A percentile compares a stretch with the other conserved stretches of the same genome.
phyloP scores from a whole-genome alignment of 2,797 vertebrate species.

The Epinephelus malabaricus region DNA sequence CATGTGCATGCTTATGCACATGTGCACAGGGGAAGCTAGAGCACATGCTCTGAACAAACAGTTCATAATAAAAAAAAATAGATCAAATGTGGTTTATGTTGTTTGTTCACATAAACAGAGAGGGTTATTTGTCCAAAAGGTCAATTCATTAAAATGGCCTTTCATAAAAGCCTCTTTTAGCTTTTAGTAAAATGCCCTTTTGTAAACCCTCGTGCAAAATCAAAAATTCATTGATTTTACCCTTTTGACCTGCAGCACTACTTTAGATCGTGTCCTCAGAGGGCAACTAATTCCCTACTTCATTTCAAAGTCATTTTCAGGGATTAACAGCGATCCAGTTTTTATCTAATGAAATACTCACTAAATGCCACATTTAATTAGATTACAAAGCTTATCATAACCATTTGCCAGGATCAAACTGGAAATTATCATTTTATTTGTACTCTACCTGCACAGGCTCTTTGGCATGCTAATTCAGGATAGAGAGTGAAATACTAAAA shows the following conservation, averaged over 20 bases:
- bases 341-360: constrained; percentile 37
- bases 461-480: constrained; percentile 15
- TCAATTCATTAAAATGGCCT: constrained; percentile 15
- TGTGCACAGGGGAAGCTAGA: background rate
- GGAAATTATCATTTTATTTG: constrained; percentile 13
- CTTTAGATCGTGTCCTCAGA: constrained; percentile 18
- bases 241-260: constrained; percentile 29
- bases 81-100: background rate
- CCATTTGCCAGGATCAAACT: constrained; percentile 38
- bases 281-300: constrained; percentile 33
- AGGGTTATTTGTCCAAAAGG: background rate
- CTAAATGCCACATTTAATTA: constrained; percentile 58
- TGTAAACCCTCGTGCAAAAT: constrained; percentile 27
- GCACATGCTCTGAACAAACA: constrained; percentile 16
- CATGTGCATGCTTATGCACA: background rate
- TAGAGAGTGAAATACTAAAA: background rate
- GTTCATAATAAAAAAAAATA: background rate
- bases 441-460: constrained; percentile 4
- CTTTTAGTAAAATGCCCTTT: constrained; percentile 34
- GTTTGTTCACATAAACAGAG: constrained; percentile 6
- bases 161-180: constrained; percentile 27
- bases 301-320: constrained; percentile 35
- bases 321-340: constrained; percentile 35
- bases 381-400: constrained; percentile 47
- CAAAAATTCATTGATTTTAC: constrained; percentile 36